Evolutionary conservation across 1,140 invertebrate species (phyloP).

Genomic region (Caerostris darwini): DNA sequence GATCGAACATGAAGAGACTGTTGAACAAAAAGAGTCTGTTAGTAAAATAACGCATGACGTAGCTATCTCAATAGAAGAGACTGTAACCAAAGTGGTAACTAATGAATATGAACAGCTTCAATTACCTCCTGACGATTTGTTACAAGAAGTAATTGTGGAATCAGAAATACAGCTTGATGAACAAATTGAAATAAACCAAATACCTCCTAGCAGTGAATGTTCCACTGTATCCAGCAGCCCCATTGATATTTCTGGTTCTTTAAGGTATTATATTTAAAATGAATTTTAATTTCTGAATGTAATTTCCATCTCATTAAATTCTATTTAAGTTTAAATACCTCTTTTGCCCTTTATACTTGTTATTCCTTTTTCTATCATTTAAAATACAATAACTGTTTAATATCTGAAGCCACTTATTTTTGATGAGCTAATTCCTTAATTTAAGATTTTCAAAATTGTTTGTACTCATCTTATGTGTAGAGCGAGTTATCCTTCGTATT

Average conservation of each 20-base stretch:
- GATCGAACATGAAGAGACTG: neutral
- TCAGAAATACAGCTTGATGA: slow-evolving; percentile 8
- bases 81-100: slow-evolving; percentile 45
- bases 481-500: too few species aligned
- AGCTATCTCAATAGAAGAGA: slow-evolving; percentile 40
- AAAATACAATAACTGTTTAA: too few species aligned
- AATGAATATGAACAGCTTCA: neutral
- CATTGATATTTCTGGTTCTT: slow-evolving; percentile 38
- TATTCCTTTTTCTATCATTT: too few species aligned
- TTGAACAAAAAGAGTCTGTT: slow-evolving; percentile 38
- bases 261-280: neutral
- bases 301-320: neutral
- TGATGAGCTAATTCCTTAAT: too few species aligned
- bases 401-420: too few species aligned
- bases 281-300: neutral
- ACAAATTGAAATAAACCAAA: neutral
- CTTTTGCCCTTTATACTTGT: neutral
- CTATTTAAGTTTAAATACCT: neutral
- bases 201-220: slow-evolving; percentile 48
- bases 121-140: neutral
- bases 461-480: too few species aligned
- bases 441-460: too few species aligned
- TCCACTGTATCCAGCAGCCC: slow-evolving; percentile 53
- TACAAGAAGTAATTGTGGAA: slow-evolving; percentile 63
- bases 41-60: neutral